Percentiles rank a stretch among this genome's conserved stretches.
phyloP scores from a whole-genome alignment of 1,140 invertebrate genomes.

The Brachionus rotundiformis region DNA sequence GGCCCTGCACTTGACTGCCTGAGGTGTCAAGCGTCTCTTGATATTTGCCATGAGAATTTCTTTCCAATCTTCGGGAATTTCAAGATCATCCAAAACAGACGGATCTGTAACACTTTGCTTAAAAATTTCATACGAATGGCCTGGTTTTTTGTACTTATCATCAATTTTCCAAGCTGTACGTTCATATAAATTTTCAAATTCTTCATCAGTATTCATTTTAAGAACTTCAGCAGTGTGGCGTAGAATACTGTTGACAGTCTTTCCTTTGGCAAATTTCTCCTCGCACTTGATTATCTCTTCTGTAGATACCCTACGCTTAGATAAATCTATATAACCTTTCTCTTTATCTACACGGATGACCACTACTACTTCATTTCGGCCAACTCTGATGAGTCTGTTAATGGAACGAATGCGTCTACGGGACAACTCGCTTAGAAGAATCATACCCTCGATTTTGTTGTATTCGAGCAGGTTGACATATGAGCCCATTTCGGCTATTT shows the following conservation, averaged over 20 bases:
- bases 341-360: slow-evolving; percentile 99
- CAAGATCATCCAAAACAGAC: slow-evolving; percentile 90
- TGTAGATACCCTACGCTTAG: slow-evolving; percentile 93
- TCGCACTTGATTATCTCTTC: slow-evolving; percentile 98
- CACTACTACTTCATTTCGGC: slow-evolving; percentile 96
- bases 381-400: slow-evolving; percentile 97
- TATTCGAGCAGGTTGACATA: slow-evolving; percentile 97
- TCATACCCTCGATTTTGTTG: slow-evolving; percentile 93
- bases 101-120: slow-evolving; percentile 87
- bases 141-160: slow-evolving; percentile 92
- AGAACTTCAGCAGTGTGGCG: slow-evolving; percentile 93
- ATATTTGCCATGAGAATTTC: slow-evolving; percentile 91
- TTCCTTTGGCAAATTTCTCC: slow-evolving; percentile 95
- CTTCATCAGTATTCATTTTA: slow-evolving; percentile 82
- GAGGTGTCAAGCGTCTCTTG: slow-evolving; percentile 90
- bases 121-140: slow-evolving; percentile 94
- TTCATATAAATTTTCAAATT: slow-evolving; percentile 90
- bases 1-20: slow-evolving; percentile 94
- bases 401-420: slow-evolving; percentile 96
- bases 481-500: slow-evolving; percentile 98
- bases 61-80: slow-evolving; percentile 86
- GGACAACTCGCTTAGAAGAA: slow-evolving; percentile 83
- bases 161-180: slow-evolving; percentile 99
- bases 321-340: slow-evolving; percentile 99
- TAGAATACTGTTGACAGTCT: slow-evolving; percentile 90